phyloP scores from a whole-genome alignment of 2,113 vertebrate species.

The Sebastes schlegelii region DNA sequence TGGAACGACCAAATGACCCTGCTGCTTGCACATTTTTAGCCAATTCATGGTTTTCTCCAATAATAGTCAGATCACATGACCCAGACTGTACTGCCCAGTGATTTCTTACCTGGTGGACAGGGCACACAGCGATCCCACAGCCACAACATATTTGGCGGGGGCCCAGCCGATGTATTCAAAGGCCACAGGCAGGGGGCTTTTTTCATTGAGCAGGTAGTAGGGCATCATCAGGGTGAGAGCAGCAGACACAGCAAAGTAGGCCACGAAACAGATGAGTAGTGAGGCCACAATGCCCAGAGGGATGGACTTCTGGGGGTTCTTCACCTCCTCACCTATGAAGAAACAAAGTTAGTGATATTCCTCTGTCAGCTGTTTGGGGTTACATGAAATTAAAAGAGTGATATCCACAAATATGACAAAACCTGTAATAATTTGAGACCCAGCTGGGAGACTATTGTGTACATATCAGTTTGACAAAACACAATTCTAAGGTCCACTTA shows the following conservation, averaged over 20 bases:
- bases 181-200: conserved; percentile 87
- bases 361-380: not conserved
- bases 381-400: not conserved
- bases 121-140: conserved; percentile 86
- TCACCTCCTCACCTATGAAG: conserved; percentile 88
- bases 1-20: not conserved
- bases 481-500: not conserved
- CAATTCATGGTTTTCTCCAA: not conserved
- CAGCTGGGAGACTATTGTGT: not conserved
- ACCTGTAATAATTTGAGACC: not conserved
- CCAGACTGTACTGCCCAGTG: not conserved
- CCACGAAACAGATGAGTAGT: conserved; percentile 90
- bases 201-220: conserved; percentile 85
- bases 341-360: not conserved
- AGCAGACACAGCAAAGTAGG: conserved; percentile 89
- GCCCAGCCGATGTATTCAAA: conserved; percentile 87
- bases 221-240: conserved; percentile 93
- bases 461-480: not conserved
- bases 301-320: conserved; percentile 88
- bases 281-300: conserved; percentile 87
- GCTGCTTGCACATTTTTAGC: not conserved
- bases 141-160: conserved; percentile 84
- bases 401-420: not conserved
- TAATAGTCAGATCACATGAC: not conserved
- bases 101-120: conserved; percentile 84